phyloP scores from a whole-genome alignment of 2,113 vertebrate species.

The Coracopsis vasa region DNA sequence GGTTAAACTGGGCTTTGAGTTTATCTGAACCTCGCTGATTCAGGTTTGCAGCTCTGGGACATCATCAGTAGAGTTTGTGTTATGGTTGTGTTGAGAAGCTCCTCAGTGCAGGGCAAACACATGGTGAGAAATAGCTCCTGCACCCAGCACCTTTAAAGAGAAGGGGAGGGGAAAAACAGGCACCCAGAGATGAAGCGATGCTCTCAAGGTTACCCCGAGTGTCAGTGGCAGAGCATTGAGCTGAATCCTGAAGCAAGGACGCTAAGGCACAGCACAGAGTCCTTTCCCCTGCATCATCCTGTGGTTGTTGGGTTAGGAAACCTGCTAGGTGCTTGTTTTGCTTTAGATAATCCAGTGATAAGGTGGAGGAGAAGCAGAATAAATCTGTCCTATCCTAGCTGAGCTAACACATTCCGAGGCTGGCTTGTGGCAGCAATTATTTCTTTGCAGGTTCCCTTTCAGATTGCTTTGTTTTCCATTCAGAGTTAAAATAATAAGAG shows the following conservation, averaged over 20 bases:
- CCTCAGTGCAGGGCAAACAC: accelerated
- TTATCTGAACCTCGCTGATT: not conserved
- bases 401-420: not conserved
- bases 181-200: not conserved
- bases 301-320: not conserved
- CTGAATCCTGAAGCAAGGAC: not conserved
- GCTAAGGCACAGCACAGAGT: not conserved
- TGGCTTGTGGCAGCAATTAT: not conserved
- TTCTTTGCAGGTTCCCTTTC: not conserved
- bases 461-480: not conserved
- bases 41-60: not conserved
- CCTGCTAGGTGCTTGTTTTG: not conserved
- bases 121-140: not conserved
- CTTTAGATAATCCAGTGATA: not conserved
- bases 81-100: accelerated
- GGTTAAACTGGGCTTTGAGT: not conserved
- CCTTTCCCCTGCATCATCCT: not conserved
- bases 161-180: not conserved
- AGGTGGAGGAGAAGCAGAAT: not conserved
- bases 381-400: not conserved
- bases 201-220: not conserved
- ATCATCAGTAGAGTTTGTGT: not conserved
- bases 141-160: not conserved
- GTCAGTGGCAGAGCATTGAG: not conserved
- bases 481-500: not conserved